Base-by-base conservation (phyloP, 2,888 invertebrate genomes). In the Phanerotoma sp. region DNA sequence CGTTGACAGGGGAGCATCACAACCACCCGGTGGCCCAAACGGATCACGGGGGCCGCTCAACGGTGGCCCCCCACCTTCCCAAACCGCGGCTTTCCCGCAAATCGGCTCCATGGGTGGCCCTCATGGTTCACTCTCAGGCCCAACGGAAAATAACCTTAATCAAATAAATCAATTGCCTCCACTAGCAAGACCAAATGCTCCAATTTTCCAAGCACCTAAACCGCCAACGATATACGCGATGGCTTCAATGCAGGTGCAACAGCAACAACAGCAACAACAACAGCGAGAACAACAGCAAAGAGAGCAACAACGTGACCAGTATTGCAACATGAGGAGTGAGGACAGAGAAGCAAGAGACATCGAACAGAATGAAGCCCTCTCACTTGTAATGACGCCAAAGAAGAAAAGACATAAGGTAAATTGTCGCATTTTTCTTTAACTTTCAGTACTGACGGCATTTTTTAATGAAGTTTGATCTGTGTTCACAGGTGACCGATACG, bases 351-450 rank as follows among this genome's bases (percentile, higher is more conserved):
- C 66, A 58, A 72, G 77, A 68, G 88, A 88, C 73, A 87, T 91
- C 37, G 94, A 94, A 76, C 93, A 94, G 77, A 93, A 93, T 77
- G 96, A 96, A 77, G 95, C 96, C 4, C 85, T 97, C 54, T 94
- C 95, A 75, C 83, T 96, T 68, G 96, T 97, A 56, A 94, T 96
- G 66, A 91, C 93, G 42, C 93, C 93, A 3, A 96, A 96, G 80
- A 96, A 96, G 83, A 96, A 96, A 80, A 84, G 97, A 52, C 96
- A 96, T 75, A 97, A 97, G 89, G 93, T 79, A 60, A 40, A 28
- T 49, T 20, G n/a, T 40, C 13, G 9, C 16, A 44, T 51, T 54
- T 38, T 44, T 11, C 25, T 49, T 21, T 7, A 28, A 46, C 3
- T 4, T 16, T 13, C 11, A 22, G 21, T 48, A 21, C 11, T 40